Evolutionary conservation across 1,140 invertebrate species (phyloP), one percentile per base, ranked within the genome.

Genomic region (Leguminivora glycinivorella): DNA sequence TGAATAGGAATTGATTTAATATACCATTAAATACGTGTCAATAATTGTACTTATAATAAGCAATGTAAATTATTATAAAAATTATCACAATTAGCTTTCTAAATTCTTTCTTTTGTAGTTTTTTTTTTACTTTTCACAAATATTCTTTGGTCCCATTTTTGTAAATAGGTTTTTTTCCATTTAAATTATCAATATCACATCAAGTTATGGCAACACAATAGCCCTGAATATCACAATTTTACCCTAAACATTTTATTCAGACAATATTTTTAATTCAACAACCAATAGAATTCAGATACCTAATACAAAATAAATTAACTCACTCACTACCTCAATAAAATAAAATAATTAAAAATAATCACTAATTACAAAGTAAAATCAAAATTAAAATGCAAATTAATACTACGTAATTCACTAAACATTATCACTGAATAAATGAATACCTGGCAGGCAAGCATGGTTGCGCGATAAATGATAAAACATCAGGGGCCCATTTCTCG

Each of bases 1-100:
- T 68, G 10, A 29, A 71, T 72, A 73, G 56, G 60, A 68, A 73
- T 70, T 60, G 12, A 70, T 67, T 74, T 43, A 70, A 72, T 63
- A 75, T 69, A 69, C 68, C 31, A 68, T 76, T 76, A 75, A 76
- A 72, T 75, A 26, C 25, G 19, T 22, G 52, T 75, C 70, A 72
- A 72, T 73, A 73, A 68, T 74, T 72, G 47, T 66, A 52, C 71
- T 77, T 71, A 75, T 26, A 72, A 66, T 63, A 24, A 70, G 63
- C 68, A 76, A 31, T 70, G 73, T 70, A 68, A 56, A 70, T 47
- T 70, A 63, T 63, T 17, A 63, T 31, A 26, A 60, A 67, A 67
- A 7, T 19, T 67, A 67, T 67, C 66, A 67, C 66, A 67, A 34
- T 43, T 67, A n/a, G 12, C 38, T 63, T 63, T 9, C 1, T 26